phyloP scores from a whole-genome alignment of 2,888 invertebrate genomes.

The Slavum lentiscoides region DNA sequence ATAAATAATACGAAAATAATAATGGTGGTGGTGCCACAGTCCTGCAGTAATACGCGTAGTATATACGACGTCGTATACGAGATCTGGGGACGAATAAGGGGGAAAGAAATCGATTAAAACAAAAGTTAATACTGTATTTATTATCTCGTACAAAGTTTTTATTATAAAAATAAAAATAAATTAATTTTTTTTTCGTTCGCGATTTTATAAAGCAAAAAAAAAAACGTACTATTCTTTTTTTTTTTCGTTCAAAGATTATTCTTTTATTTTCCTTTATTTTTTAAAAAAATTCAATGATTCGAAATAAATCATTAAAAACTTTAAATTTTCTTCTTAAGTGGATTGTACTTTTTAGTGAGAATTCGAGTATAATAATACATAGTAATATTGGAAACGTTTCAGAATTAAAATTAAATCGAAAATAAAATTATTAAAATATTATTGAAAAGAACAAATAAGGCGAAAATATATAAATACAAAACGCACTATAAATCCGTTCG shows the following conservation, averaged over 20 bases:
- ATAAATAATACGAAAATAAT: conserved; percentile 33
- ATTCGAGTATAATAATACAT: too few species aligned
- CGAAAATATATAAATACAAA: too few species aligned
- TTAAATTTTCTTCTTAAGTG: not conserved
- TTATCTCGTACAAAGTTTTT: conserved; percentile 19
- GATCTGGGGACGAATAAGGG: too few species aligned
- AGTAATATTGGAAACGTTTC: conserved; percentile 12
- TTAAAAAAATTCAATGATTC: not conserved
- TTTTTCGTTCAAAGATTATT: not conserved
- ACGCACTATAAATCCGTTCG: too few species aligned
- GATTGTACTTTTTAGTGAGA: not conserved
- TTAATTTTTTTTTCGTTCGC: not conserved
- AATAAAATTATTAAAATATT: too few species aligned
- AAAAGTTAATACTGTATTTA: conserved; percentile 3
- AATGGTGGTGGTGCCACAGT: not conserved
- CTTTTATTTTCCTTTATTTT: not conserved
- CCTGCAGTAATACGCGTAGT: not conserved
- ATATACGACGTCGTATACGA: not conserved
- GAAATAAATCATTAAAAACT: not conserved
- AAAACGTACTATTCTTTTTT: too few species aligned
- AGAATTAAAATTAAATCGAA: not conserved
- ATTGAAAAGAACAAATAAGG: too few species aligned
- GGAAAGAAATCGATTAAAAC: not conserved
- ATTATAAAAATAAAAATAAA: not conserved
- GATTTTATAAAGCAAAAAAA: too few species aligned